Evolutionary conservation across 2,797 vertebrate genomes (phyloP), one percentile per base, ranked within the genome.

Genomic region (Betta splendens): DNA sequence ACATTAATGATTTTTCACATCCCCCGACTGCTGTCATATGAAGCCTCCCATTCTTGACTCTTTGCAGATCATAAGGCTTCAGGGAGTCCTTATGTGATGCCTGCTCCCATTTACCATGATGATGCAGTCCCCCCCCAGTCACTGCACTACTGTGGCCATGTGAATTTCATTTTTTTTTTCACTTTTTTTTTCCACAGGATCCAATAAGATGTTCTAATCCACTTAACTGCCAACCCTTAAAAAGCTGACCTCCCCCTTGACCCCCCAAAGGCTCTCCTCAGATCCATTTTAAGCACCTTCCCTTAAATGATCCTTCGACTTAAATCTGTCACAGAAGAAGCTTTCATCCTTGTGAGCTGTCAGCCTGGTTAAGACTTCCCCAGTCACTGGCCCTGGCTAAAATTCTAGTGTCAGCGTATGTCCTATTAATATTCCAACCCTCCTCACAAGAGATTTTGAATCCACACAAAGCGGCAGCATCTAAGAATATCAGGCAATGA

Each of bases 321-420:
- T 72, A 69, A 74, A 78, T 82, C 64, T 67, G 61, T 78, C 66
- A 77, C 54, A 67, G 60, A 69, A 77, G 64, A 75, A 55, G 25
- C 73, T 85, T 85, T 85, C 54, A 79, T 80, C 62, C 63, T 43
- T 53, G 54, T 58, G 61, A 77, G 70, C 79, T 86, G 81, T 81
- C 83, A 79, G 21, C 82, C 60, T 62, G 59, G 47, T 60, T 78
- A 77, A 78, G 69, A 74, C 73, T 60, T 51, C 54, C 43, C 31
- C 62, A 69, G 60, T 81, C 71, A 31, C 51, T 47, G 53, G 49
- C 61, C 53, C 46, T 37, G 55, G 71, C 61, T 82, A 64, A 85
- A 86, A 73, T 51, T 80, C 38, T n/a, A 33, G 16, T 64, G 76
- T 65, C 59, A 54, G 35, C 48, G 10, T 51, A 80, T 56, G 51